Evolutionary conservation across 2,888 invertebrate species (phyloP).

Genomic region (Himalopsyche anomala): DNA sequence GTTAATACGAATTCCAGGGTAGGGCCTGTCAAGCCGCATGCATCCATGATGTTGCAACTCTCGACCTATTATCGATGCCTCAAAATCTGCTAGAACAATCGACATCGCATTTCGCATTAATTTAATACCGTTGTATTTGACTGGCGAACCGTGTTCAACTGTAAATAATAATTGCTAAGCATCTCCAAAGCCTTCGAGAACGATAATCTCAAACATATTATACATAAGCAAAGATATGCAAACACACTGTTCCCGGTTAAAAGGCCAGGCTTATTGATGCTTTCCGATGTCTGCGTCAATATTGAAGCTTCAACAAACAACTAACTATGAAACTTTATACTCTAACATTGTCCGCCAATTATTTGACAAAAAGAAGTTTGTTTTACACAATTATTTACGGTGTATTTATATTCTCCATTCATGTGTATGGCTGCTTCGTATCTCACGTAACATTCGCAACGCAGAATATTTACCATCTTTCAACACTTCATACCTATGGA

Average conservation of each 20-base stretch:
- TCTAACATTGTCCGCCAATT: too few species aligned
- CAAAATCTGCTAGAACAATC: constrained; percentile 28
- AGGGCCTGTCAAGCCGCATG: not conserved
- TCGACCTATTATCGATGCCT: not conserved
- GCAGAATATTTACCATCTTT: too few species aligned
- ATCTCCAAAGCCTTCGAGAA: not conserved
- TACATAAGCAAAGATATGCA: not conserved
- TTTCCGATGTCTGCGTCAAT: not conserved
- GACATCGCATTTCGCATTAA: not conserved
- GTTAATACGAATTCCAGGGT: not conserved
- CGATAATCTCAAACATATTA: not conserved
- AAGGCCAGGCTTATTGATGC: not conserved
- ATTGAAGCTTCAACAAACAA: not conserved
- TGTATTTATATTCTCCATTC: too few species aligned
- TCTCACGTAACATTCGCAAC: too few species aligned
- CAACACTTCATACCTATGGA: too few species aligned
- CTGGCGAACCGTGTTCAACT: not conserved
- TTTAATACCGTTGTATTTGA: not conserved
- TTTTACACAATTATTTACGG: too few species aligned
- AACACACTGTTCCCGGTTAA: not conserved
- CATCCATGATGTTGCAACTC: constrained; percentile 29
- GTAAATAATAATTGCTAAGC: constrained; percentile 1
- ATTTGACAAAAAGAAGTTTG: too few species aligned
- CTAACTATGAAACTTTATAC: too few species aligned
- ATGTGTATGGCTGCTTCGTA: too few species aligned